Conservation (phyloP, 2,797 vertebrate species). For the Ptychobarbus kaznakovi region DNA sequence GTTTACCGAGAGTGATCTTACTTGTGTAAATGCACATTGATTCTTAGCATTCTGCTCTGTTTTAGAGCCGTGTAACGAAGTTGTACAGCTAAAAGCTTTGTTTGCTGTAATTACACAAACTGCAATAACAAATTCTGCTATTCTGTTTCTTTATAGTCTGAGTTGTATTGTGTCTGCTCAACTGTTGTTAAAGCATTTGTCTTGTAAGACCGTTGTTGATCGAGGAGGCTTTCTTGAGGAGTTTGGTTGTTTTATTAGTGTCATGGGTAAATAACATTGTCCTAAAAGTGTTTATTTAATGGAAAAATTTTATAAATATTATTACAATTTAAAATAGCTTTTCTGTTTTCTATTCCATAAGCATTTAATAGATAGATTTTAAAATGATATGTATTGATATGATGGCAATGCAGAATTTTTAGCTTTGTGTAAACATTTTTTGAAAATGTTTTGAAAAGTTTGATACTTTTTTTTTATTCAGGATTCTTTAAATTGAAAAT, state of each 20-base stretch:
- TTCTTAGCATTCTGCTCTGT: background rate
- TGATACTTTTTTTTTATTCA: background rate
- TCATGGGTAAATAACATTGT: background rate
- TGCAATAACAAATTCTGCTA: background rate
- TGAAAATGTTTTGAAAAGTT: background rate
- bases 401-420: background rate
- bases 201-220: background rate
- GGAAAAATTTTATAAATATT: background rate
- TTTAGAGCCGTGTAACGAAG: background rate
- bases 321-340: background rate
- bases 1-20: slow-evolving; percentile 4
- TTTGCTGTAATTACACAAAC: slow-evolving; percentile 7
- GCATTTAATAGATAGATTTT: background rate
- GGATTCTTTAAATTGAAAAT: background rate
- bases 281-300: background rate
- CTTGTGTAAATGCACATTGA: background rate
- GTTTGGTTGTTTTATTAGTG: background rate
- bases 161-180: background rate
- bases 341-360: background rate
- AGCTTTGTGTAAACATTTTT: background rate
- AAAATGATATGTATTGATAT: background rate
- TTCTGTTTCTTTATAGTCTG: background rate
- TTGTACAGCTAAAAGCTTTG: slow-evolving; percentile 9
- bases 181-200: background rate
- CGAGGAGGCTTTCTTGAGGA: too few relatives aligned